Conservation (phyloP, 2,888 invertebrate genomes). For the Ormyrus nitidulus region DNA sequence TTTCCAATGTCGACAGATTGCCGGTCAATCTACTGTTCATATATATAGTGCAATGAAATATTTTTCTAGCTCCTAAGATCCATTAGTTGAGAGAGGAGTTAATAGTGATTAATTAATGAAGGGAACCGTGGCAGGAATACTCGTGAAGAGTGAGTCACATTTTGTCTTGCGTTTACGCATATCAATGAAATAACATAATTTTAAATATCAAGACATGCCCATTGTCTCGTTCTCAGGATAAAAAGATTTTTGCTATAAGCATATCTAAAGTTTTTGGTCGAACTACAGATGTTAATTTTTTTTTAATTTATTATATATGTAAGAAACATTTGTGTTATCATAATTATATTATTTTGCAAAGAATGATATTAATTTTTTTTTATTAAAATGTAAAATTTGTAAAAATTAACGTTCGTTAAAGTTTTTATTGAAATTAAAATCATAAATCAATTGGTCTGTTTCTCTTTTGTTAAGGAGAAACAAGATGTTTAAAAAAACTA, state of each 20-base stretch:
- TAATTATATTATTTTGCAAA: no score
- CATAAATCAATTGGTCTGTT: no score
- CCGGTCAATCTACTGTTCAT: conserved; percentile 61
- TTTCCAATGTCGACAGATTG: conserved; percentile 56
- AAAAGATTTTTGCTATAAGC: conserved; percentile 24
- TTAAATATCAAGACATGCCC: conserved; percentile 30
- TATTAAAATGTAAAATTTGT: no score
- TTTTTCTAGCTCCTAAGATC: conserved; percentile 60
- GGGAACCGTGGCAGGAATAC: background rate
- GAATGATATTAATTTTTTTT: no score
- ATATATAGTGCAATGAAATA: conserved; percentile 56
- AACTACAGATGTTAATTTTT: conserved; percentile 10
- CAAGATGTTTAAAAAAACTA: no score
- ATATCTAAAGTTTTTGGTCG: background rate
- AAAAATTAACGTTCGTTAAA: no score
- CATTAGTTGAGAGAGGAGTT: conserved; percentile 22
- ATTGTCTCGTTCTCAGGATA: conserved; percentile 17
- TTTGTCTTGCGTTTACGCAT: conserved; percentile 9
- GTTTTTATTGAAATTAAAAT: no score
- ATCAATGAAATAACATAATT: conserved; percentile 8
- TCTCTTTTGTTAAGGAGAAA: no score
- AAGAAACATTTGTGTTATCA: no score
- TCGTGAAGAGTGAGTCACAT: background rate
- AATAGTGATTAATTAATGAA: conserved; percentile 12
- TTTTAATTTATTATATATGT: conserved; percentile 6